Base-by-base conservation (phyloP, 1,140 invertebrate species). In the Orussus abietinus region DNA sequence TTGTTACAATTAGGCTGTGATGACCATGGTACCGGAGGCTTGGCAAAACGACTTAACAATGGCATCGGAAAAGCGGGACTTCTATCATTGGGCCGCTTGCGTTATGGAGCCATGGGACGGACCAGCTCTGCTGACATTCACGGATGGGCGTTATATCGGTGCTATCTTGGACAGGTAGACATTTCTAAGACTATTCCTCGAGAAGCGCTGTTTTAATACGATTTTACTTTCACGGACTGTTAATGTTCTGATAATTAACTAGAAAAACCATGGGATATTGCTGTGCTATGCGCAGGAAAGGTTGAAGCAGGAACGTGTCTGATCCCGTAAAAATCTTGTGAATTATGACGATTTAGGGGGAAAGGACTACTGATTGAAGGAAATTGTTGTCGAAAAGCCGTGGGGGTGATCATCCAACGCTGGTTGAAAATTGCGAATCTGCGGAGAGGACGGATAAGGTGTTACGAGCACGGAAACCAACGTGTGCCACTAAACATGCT, bases 71-170 rank as follows among this genome's bases (percentile, higher is more conserved):
- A 98, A 98, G 73, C 81, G 88, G 31, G 86, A 94, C 59, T 99
- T 96, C 66, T 99, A 99, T 67, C 84, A 92, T 44, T 99, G 95
- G 94, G 87, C 92, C 18, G 85, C 92, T 0, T 97, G 93, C 65
- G 85, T 84, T 2, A 98, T 99, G 96, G 96, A 99, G 70, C 96
- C 96, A 0, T 99, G 96, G 96, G 96, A 99, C 75, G 96, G 96
- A 21, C 84, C 90, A 32, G 96, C 96, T 13, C 75, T 99, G 10
- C 81, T 99, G 19, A 94, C 96, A 0, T 99, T 99, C 72, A 96
- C 93, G 22, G 96, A 99, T 76, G 96, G 96, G n/a, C 83, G 95
- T 19, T 97, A 94, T 62, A 88, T 98, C 59, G 95, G 95, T 21
- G 88, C 88, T 43, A 88, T 88, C 44, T 66, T 92, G 31, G 88